phyloP scores from a whole-genome alignment of 2,113 vertebrate species.

The Acanthochromis polyacanthus region DNA sequence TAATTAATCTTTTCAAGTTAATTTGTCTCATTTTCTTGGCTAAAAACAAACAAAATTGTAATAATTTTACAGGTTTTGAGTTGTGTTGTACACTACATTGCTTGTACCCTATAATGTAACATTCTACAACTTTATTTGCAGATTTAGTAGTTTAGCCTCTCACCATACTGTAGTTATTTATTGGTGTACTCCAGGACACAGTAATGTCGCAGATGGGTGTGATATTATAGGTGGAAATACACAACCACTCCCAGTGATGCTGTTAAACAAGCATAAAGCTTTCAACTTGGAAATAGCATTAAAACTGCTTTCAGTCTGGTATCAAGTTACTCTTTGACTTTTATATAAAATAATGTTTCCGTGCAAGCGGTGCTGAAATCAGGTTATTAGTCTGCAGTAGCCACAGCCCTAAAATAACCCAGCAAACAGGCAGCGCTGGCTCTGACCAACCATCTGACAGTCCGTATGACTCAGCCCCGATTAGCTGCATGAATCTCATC shows the following conservation, averaged over 20 bases:
- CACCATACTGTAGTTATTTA: background rate
- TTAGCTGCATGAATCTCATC: conserved; percentile 47
- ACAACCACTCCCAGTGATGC: background rate
- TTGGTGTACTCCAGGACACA: background rate
- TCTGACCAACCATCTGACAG: conserved; percentile 41
- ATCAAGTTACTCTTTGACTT: background rate
- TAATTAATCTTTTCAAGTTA: background rate
- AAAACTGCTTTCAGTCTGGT: background rate
- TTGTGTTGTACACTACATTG: no score
- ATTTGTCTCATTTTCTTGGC: background rate
- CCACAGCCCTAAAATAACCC: conserved; percentile 46
- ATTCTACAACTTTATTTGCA: background rate
- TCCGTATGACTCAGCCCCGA: conserved; percentile 54
- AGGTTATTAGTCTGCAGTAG: background rate
- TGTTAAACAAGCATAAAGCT: background rate
- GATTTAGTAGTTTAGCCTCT: background rate
- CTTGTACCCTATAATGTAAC: no score
- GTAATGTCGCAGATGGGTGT: background rate
- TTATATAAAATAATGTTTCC: conserved; percentile 10
- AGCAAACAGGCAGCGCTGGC: conserved; percentile 28
- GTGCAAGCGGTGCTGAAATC: conserved; percentile 17
- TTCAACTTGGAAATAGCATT: background rate
- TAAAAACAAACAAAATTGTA: no score
- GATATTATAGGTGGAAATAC: no score
- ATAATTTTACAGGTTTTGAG: background rate